A percentile compares a stretch with the other conserved stretches of the same genome.
Conservation (phyloP, 2,797 vertebrate species). For the Epinephelus coioides region DNA sequence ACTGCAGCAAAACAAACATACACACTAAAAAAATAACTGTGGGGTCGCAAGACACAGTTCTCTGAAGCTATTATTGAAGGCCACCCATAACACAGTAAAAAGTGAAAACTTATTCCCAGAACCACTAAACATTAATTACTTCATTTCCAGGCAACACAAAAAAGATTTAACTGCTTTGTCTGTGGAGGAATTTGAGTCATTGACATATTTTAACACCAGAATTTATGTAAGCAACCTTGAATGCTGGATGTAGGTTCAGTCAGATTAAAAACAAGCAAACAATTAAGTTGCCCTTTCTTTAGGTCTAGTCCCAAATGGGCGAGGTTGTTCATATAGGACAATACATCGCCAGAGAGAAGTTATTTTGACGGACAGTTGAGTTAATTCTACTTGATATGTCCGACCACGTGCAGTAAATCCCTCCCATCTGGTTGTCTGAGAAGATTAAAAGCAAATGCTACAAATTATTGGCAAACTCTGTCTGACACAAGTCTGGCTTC, state of each 20-base stretch:
- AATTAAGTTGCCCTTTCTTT: not conserved
- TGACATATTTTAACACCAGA: constrained; percentile 13
- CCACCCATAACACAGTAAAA: constrained; percentile 14
- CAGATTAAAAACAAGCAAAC: constrained; percentile 2
- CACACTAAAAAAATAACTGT: not conserved
- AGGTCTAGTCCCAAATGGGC: not conserved
- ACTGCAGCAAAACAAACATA: not conserved
- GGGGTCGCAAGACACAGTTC: constrained; percentile 1
- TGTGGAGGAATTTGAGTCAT: constrained; percentile 15
- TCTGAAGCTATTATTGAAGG: constrained; percentile 15
- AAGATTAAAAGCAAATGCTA: constrained; percentile 45
- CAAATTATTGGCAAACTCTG: constrained; percentile 40
- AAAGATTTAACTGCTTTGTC: not conserved
- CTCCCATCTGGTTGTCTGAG: constrained; percentile 48
- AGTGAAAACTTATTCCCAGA: constrained; percentile 12
- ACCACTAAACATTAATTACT: constrained; percentile 17
- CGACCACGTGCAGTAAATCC: constrained; percentile 13
- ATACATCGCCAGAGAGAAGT: constrained; percentile 4
- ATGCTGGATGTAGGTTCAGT: not conserved
- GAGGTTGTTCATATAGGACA: not conserved
- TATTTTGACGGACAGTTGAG: constrained; percentile 25
- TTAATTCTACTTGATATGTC: constrained; percentile 32
- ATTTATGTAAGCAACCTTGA: constrained; percentile 12
- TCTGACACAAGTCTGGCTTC: constrained; percentile 39
- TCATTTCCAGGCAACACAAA: constrained; percentile 18